Evolutionary conservation across 2,113 vertebrate genomes (phyloP), one percentile per base, ranked within the genome.

Genomic region (Neolamprologus fasciatus): DNA sequence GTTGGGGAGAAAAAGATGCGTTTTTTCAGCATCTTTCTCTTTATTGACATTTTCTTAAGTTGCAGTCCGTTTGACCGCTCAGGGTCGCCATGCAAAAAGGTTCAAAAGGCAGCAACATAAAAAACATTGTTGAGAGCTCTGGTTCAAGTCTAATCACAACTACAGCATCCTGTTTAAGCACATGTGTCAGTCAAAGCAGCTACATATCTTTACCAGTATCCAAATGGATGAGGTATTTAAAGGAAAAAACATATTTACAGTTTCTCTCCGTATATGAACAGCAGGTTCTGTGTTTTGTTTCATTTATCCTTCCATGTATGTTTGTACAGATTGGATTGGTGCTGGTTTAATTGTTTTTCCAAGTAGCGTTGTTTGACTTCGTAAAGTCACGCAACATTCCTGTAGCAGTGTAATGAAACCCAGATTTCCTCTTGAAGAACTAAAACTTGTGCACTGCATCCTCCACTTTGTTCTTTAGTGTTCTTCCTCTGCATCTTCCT

Each of bases 1-100:
- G 35, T 68, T 21, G n/a, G 63, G n/a, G 35, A 40, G 35, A 68
- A 0, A 68, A 40, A 40, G 63, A 40, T 2, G 33, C 33, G 0
- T 3, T 37, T 68, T 68, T 40, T 37, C 5, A 68, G 63, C 63
- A 40, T 23, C 35, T 68, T 68, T 40, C 12, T 68, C n/a, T 68
- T 4, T 23, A 14, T 14, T 23, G 35, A 35, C 2, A 40, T 68
- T 40, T 68, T 68, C 1, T 68, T 68, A 40, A 23, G 5, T 40
- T 40, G 35, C 11, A 40, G 35, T 68, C 0, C 0, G 7, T 68
- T 40, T 21, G n/a, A 68, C 58, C 4, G 0, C 35, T 68, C n/a
- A 68, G 63, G 63, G 19, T 21, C 7, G 12, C 63, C 2, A 2
- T 3, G 35, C 63, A 68, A 68, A 45, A 0, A 16, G 0, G 13